Base-by-base conservation (phyloP, 2,888 invertebrate genomes). In the Baccha elongata region DNA sequence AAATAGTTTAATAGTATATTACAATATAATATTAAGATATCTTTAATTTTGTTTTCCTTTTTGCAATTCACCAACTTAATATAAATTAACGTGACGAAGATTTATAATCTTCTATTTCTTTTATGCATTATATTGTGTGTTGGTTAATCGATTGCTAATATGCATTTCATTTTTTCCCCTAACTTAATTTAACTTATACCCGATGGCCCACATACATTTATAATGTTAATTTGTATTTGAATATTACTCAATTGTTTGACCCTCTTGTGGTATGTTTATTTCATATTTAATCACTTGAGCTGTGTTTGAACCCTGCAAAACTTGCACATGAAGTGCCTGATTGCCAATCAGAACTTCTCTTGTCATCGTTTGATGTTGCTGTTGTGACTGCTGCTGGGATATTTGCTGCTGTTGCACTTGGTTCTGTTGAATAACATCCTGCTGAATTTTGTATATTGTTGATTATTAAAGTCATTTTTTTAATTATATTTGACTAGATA, bases 201-300 rank as follows among this genome's bases (percentile, higher is more conserved):
- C 68, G 48, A 69, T 68, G 40, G 48, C 48, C 50, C 32, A 17
- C 17, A 11, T 46, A 64, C 55, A 46, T 55, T 73, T 32, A 64
- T 40, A 68, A 55, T 68, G 62, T 26, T 55, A 55, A 13, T 58
- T 53, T 53, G 11, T 53, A 19, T 67, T 42, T 67, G 32, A 52
- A 53, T 11, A 69, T 84, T 84, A 87, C 85, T 87, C 87, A 67
- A 87, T 87, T 48, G 84, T 73, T 79, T 88, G 88, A 69, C 86
- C 86, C 60, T 88, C 88, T 19, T 91, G 92, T 1, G 92, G 93
- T 84, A 93, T 91, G 21, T 89, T 89, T 65, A 93, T 93, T 89
- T 93, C 93, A 87, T 93, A 93, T 88, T 93, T 93, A 86, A 93
- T 93, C 71, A 93, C 89, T 85, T 89, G 89, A 62, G 89, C 88